Conservation (phyloP, 1,140 invertebrate genomes). For the Magallana gigas region DNA sequence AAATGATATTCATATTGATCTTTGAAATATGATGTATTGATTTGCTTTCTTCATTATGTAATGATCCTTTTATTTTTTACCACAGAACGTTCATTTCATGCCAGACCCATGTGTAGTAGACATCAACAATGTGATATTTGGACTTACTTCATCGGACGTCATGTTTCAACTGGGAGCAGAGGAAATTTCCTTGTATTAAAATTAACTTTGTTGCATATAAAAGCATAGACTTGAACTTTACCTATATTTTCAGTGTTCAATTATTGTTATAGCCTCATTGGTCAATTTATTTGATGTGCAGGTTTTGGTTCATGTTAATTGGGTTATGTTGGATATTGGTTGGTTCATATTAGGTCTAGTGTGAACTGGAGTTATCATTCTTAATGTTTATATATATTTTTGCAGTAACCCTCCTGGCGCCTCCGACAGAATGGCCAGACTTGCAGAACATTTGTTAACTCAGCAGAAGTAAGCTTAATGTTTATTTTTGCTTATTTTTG, state of each 20-base stretch:
- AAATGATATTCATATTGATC: too few relatives aligned
- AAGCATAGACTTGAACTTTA: not conserved
- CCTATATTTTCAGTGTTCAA: not conserved
- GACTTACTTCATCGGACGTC: conserved; percentile 89
- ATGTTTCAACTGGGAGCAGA: conserved; percentile 88
- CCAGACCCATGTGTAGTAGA: conserved; percentile 90
- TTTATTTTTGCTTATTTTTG: too few relatives aligned
- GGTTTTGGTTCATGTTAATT: too few relatives aligned
- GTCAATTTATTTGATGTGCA: too few relatives aligned
- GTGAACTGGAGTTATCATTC: too few relatives aligned
- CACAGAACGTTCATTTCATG: conserved; percentile 75
- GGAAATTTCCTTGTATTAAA: conserved; percentile 86
- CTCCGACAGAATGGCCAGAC: conserved; percentile 67
- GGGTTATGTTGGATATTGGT: too few relatives aligned
- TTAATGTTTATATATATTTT: not conserved
- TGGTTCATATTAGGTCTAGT: too few relatives aligned
- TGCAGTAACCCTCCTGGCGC: conserved; percentile 70
- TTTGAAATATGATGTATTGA: not conserved
- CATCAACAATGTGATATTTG: conserved; percentile 88
- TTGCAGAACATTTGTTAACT: conserved; percentile 86
- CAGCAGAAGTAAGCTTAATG: conserved; percentile 83
- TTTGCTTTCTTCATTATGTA: too few relatives aligned
- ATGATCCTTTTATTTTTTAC: conserved; percentile 32
- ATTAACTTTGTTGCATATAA: conserved; percentile 65
- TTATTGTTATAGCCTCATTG: not conserved